Evolutionary conservation across 2,888 invertebrate genomes (phyloP).

Genomic region (Chironomus riparius): DNA sequence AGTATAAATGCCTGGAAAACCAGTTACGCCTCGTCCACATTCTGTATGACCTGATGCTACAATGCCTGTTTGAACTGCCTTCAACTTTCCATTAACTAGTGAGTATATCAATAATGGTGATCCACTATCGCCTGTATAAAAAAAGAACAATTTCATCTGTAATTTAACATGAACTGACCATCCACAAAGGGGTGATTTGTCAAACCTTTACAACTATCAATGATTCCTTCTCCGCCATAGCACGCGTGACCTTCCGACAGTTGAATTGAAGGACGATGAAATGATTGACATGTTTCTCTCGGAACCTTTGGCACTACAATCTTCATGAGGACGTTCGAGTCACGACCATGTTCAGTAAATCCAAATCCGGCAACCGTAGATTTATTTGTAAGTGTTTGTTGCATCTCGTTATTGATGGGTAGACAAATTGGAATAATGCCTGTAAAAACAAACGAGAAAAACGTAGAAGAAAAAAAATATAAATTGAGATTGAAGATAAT

Average conservation of each 20-base stretch:
- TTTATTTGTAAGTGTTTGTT: not conserved
- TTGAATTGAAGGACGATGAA: slow-evolving; percentile 34
- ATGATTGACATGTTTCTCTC: slow-evolving; percentile 35
- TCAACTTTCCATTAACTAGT: slow-evolving; percentile 28
- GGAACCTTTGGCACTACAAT: slow-evolving; percentile 37
- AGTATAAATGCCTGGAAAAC: slow-evolving; percentile 45
- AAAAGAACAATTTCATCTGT: not conserved
- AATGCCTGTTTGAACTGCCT: slow-evolving; percentile 43
- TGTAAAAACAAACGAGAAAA: not conserved
- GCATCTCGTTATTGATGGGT: slow-evolving; percentile 2
- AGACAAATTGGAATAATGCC: slow-evolving; percentile 23
- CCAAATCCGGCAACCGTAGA: slow-evolving; percentile 23
- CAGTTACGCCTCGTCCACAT: slow-evolving; percentile 31
- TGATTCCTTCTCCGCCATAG: slow-evolving; percentile 13
- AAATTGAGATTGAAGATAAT: no score
- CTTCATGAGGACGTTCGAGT: slow-evolving; percentile 33
- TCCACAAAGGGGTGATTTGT: not conserved
- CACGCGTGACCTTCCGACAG: slow-evolving; percentile 19
- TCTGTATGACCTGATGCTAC: slow-evolving; percentile 39
- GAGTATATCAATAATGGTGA: not conserved
- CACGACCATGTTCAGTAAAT: slow-evolving; percentile 12
- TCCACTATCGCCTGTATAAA: not conserved
- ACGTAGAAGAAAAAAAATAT: no score
- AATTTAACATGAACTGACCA: not conserved
- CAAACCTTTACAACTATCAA: slow-evolving; percentile 22